phyloP scores from a whole-genome alignment of 2,113 vertebrate species.

The Oophaga pumilio region DNA sequence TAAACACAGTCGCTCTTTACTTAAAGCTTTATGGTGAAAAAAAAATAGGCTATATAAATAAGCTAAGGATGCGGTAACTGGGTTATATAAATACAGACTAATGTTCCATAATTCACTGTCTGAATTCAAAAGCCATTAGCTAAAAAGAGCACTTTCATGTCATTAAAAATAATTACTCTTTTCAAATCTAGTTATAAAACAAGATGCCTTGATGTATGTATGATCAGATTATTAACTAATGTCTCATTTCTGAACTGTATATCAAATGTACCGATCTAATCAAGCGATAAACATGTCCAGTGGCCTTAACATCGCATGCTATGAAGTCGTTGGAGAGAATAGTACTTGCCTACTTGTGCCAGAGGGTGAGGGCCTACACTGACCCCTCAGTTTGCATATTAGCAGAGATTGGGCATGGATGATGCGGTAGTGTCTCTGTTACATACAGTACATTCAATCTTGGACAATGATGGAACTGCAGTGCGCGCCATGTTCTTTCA shows the following conservation, averaged over 20 bases:
- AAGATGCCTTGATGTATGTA: background rate
- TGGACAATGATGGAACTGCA: too few relatives aligned
- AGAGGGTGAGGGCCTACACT: too few relatives aligned
- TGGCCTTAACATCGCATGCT: too few relatives aligned
- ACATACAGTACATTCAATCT: too few relatives aligned
- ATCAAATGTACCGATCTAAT: background rate
- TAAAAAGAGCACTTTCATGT: background rate
- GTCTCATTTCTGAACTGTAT: background rate
- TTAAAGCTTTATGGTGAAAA: background rate
- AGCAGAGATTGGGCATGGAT: too few relatives aligned
- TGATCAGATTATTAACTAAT: background rate
- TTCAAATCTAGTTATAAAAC: background rate
- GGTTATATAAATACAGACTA: conserved; percentile 48
- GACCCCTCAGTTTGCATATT: too few relatives aligned
- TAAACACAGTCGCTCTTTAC: background rate
- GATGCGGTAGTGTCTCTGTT: too few relatives aligned
- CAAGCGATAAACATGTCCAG: background rate
- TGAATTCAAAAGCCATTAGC: conserved; percentile 23
- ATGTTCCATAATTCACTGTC: conserved; percentile 6
- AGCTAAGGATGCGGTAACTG: conserved; percentile 3
- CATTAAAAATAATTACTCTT: background rate
- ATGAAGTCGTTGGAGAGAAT: too few relatives aligned
- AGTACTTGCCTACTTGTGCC: too few relatives aligned
- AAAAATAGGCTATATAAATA: conserved; percentile 31
- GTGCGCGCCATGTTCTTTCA: too few relatives aligned